phyloP scores from a whole-genome alignment of 2,797 vertebrate species.

The Babyrousa celebensis region DNA sequence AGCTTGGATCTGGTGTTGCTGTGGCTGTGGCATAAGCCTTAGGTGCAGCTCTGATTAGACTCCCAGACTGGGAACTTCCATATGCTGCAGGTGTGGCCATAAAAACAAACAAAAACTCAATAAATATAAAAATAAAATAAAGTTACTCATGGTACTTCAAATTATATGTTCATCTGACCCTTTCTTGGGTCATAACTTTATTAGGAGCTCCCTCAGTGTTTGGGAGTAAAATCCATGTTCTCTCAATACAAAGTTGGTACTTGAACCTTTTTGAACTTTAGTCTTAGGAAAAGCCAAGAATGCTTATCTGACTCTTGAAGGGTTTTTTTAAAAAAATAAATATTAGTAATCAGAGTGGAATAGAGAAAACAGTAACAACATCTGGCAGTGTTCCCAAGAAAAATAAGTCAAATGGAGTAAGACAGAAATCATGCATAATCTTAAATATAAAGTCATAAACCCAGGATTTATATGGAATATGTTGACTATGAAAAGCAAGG shows the following conservation, averaged over 20 bases:
- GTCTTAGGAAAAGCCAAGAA: slow-evolving; percentile 8
- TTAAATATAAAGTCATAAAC: neutral
- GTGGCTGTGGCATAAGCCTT: too few relatives aligned
- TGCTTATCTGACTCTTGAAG: neutral
- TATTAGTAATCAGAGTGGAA: slow-evolving; percentile 26
- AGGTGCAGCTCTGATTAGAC: too few relatives aligned
- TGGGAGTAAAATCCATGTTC: neutral
- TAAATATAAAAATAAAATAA: too few relatives aligned
- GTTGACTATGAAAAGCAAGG: neutral
- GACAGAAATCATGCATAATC: neutral
- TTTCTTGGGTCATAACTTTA: slow-evolving; percentile 21
- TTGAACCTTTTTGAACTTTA: neutral
- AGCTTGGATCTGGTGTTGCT: too few relatives aligned
- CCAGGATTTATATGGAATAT: neutral
- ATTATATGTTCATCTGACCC: neutral
- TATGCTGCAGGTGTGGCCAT: too few relatives aligned
- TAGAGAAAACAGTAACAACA: slow-evolving; percentile 48
- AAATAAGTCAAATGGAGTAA: slow-evolving; percentile 30
- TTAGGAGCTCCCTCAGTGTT: neutral
- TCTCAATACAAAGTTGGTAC: neutral
- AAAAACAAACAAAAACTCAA: too few relatives aligned
- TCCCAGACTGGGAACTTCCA: too few relatives aligned
- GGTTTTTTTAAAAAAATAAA: neutral
- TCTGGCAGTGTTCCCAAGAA: neutral
- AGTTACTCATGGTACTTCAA: neutral